Conservation (phyloP, 2,113 vertebrate genomes). For the Ciconia stormi region DNA sequence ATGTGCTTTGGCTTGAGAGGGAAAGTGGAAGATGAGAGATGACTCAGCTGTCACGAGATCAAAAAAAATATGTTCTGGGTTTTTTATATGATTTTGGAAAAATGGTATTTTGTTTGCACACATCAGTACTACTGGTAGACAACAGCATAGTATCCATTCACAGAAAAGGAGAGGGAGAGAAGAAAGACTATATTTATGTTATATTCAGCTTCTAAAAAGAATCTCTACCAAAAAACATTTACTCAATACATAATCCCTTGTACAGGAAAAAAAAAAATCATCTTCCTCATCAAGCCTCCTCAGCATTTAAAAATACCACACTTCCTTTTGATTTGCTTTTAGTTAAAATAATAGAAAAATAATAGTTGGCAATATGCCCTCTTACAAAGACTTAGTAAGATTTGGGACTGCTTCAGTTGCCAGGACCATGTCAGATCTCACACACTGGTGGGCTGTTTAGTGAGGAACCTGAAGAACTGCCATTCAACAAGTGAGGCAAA, state of each 20-base stretch:
- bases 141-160: not conserved
- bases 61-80: fast-evolving
- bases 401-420: not conserved
- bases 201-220: not conserved
- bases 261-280: no score
- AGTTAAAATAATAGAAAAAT: not conserved
- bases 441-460: fast-evolving
- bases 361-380: not conserved
- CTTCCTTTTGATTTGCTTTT: not conserved
- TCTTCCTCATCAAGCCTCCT: not conserved
- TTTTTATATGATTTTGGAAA: not conserved
- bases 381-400: not conserved
- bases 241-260: not conserved
- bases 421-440: not conserved
- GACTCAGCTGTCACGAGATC: not conserved
- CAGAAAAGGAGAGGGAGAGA: not conserved
- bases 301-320: not conserved
- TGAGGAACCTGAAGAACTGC: not conserved
- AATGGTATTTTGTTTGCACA: not conserved
- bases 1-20: not conserved
- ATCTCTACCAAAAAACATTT: not conserved
- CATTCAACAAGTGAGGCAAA: not conserved
- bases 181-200: not conserved
- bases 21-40: not conserved
- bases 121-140: not conserved